Conservation (phyloP, 2,888 invertebrate species). For the Margaritifera margaritifera region DNA sequence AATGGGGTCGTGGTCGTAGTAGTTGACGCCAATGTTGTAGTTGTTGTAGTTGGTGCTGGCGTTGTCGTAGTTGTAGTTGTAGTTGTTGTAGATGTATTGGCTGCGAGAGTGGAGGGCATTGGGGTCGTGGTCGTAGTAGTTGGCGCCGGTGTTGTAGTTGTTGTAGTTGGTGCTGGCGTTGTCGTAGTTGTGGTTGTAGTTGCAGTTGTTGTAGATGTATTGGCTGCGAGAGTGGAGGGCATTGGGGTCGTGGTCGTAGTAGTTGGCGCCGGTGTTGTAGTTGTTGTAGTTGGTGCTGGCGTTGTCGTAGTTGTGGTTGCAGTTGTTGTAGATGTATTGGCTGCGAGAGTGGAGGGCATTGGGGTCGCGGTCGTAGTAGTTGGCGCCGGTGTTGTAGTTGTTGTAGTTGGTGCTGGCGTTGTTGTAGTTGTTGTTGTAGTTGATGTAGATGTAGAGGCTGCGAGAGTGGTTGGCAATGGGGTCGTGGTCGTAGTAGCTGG, state of each 20-base stretch:
- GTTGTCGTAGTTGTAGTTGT: too few relatives aligned
- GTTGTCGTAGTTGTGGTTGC: constrained; percentile 1
- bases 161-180: background rate
- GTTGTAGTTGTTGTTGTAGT: constrained; percentile 3
- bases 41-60: constrained; percentile 1
- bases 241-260: constrained; percentile 4
- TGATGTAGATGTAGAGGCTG: too few relatives aligned
- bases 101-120: too few relatives aligned
- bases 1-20: background rate
- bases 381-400: background rate
- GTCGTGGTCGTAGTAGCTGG: constrained; percentile 6
- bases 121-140: constrained; percentile 1
- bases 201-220: constrained; percentile 3
- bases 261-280: constrained; percentile 1
- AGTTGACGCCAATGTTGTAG: constrained; percentile 1
- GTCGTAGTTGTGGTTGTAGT: background rate
- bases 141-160: constrained; percentile 6
- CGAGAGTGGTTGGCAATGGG: too few relatives aligned
- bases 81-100: too few relatives aligned
- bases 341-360: constrained; percentile 2
- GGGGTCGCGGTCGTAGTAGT: constrained; percentile 1
- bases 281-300: constrained; percentile 5
- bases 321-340: background rate
- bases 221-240: background rate
- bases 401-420: background rate